Base-by-base conservation (phyloP, 2,888 invertebrate genomes). In the Pristionchus japonicus region DNA sequence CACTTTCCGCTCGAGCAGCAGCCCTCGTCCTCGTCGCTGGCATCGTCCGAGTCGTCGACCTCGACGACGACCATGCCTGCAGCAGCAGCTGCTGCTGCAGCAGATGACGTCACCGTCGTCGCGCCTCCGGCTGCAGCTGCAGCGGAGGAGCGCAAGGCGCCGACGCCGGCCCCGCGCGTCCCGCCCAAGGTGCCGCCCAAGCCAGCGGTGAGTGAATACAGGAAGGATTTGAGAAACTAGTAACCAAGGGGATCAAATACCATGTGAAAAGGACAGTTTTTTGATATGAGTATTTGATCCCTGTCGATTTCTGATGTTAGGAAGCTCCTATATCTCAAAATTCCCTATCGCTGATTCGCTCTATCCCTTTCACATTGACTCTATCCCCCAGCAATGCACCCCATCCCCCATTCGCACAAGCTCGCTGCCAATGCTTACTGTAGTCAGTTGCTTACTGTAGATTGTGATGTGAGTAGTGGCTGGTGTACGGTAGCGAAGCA, bases 121-220 rank as follows among this genome's bases (percentile, higher is more conserved):
- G 57, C n/a, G 15, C 15, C 61, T 40, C n/a, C 43, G 3, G 47
- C 47, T 17, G n/a, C 74, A 6, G 47, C 40, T 1, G 43, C 23
- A 7, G 82, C 27, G 3, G 31, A n/a, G 34, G 61, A 57, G 37
- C 17, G 64, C 27, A 52, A 52, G 64, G 86, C 64, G 34, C 88
- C 84, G 47, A 70, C 86, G 27, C 89, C 89, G 20, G 89, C 91
- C 23, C 92, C 92, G 23, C 91, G 92, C 87, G 89, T 93, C n/a
- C 94, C 94, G 17, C 94, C 94, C 31, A 91, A 91, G 20, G 64
- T 89, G 20, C 90, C 93, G 49, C 93, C 93, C 31, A 94, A 94
- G 84, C 94, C 94, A 88, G 90, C 92, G 90, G 94, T 94, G 80
- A 49, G 93, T 91, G 70, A 74, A 34, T 57, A 67, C 74, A 57